Conservation (phyloP, 2,113 vertebrate genomes). For the Pomatostomus ruficeps region DNA sequence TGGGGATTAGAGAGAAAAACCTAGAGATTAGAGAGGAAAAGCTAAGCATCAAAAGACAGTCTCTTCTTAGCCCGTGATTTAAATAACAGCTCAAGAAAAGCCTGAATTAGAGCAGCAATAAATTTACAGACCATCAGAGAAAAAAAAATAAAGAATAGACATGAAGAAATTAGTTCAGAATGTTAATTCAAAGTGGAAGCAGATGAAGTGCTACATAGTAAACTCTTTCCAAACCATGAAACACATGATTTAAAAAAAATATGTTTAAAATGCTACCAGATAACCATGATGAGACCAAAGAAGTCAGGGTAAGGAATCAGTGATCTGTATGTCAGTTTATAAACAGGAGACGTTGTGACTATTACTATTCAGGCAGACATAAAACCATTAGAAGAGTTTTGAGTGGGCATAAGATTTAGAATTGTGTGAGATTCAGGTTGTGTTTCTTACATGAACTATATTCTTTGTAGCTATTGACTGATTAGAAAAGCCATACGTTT, state of each 20-base stretch:
- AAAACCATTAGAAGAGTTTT: background rate
- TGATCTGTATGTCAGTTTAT: background rate
- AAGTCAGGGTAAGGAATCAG: background rate
- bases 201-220: background rate
- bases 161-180: background rate
- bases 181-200: background rate
- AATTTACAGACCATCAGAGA: background rate
- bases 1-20: background rate
- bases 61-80: background rate
- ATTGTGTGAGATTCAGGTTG: background rate
- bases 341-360: background rate
- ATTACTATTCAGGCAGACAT: background rate
- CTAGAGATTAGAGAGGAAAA: background rate
- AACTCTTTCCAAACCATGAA: background rate
- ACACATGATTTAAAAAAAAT: background rate
- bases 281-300: background rate
- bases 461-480: background rate
- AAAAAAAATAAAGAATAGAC: background rate
- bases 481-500: background rate
- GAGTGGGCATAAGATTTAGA: background rate
- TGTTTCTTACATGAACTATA: background rate
- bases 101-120: background rate
- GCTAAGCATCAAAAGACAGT: background rate
- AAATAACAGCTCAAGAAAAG: background rate
- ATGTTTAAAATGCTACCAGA: background rate